phyloP scores from a whole-genome alignment of 92 coral and sea anemone species.

The Porites evermanni region DNA sequence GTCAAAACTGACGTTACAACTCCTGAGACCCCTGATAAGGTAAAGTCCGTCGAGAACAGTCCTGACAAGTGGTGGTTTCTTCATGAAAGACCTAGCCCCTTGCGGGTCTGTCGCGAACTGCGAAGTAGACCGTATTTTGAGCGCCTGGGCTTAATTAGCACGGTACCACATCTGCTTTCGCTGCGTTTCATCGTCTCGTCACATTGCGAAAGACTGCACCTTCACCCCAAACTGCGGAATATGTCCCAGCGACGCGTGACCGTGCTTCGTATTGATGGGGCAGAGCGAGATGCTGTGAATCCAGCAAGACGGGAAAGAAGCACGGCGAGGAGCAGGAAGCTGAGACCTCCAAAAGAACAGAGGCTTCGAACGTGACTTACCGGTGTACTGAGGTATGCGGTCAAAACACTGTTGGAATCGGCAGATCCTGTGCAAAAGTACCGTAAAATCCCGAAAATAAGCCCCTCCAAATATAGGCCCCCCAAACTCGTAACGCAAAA shows the following conservation, averaged over 20 bases:
- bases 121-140: constrained; percentile 28
- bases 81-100: constrained; percentile 64
- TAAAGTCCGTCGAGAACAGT: constrained; percentile 11
- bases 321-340: constrained; percentile 16
- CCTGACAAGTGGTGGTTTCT: constrained; percentile 56
- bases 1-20: too few species aligned
- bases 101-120: constrained; percentile 51
- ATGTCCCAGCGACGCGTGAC: constrained; percentile 46
- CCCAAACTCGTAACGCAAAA: too few species aligned
- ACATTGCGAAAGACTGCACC: too few species aligned
- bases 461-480: too few species aligned
- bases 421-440: too few species aligned
- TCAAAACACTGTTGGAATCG: not conserved
- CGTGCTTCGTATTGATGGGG: constrained; percentile 37
- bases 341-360: not conserved
- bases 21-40: too few species aligned
- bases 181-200: too few species aligned
- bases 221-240: constrained; percentile 26
- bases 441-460: too few species aligned
- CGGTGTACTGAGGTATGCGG: constrained; percentile 65
- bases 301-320: not conserved
- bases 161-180: constrained; percentile 21
- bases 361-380: constrained; percentile 5
- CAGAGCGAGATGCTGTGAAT: not conserved
- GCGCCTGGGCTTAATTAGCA: constrained; percentile 32